Evolutionary conservation across 2,113 vertebrate genomes (phyloP).

Genomic region (Connochaetes taurinus): DNA sequence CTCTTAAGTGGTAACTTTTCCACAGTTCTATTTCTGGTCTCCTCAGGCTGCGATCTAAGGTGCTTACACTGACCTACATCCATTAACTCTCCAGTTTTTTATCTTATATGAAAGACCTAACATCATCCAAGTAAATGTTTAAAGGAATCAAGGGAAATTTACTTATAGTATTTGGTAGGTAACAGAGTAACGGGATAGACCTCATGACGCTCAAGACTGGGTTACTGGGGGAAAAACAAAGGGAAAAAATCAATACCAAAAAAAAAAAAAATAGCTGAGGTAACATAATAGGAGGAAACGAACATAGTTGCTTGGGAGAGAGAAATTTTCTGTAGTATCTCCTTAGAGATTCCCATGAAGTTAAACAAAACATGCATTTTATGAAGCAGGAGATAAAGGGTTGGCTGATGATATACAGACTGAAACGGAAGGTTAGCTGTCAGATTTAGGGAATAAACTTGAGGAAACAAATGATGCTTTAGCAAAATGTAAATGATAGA

Average conservation of each 20-base stretch:
- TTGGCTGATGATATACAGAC: background rate
- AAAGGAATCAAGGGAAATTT: background rate
- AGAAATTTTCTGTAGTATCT: background rate
- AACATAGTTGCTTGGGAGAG: background rate
- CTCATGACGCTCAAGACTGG: background rate
- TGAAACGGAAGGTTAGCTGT: background rate
- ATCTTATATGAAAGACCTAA: background rate
- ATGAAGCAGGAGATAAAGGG: conserved; percentile 4
- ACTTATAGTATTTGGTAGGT: background rate
- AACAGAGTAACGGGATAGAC: background rate
- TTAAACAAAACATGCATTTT: background rate
- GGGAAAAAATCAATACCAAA: background rate
- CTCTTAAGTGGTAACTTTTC: background rate
- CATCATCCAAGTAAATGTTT: background rate
- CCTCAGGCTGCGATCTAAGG: background rate
- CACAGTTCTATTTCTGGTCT: background rate
- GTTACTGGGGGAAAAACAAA: background rate
- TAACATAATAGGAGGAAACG: background rate
- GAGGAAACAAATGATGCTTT: background rate
- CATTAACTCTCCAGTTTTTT: background rate
- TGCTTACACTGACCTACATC: background rate
- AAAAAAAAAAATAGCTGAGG: background rate
- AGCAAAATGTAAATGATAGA: background rate
- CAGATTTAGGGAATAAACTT: background rate
- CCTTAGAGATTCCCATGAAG: background rate